Evolutionary conservation across 2,888 invertebrate species (phyloP).

Genomic region (Plagiodera versicolora): DNA sequence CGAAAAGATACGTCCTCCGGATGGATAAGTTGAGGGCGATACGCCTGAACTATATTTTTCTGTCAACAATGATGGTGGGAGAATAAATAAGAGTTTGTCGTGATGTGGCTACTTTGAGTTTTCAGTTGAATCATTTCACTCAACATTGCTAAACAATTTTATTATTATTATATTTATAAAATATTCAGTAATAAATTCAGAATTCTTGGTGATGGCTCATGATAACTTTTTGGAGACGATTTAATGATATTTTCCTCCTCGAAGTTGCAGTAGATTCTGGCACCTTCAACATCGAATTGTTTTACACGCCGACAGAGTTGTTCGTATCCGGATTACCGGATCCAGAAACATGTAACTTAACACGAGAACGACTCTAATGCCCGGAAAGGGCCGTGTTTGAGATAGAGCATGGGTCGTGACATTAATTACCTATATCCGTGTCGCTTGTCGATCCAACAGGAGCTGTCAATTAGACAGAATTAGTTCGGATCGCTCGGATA

Average conservation of each 20-base stretch:
- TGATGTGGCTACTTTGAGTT: too few relatives aligned
- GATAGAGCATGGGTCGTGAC: slow-evolving; percentile 54
- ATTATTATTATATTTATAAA: too few relatives aligned
- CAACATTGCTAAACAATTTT: too few relatives aligned
- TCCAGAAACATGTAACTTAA: slow-evolving; percentile 51
- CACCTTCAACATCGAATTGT: slow-evolving; percentile 11
- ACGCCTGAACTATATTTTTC: neutral
- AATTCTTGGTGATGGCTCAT: too few relatives aligned
- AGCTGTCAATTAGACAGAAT: slow-evolving; percentile 57
- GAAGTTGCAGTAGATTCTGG: too few relatives aligned
- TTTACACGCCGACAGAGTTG: slow-evolving; percentile 13
- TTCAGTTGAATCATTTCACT: too few relatives aligned
- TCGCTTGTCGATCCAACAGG: slow-evolving; percentile 54
- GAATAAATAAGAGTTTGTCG: too few relatives aligned
- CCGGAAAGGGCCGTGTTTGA: slow-evolving; percentile 28
- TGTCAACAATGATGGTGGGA: too few relatives aligned
- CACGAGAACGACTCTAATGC: slow-evolving; percentile 49
- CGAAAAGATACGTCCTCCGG: slow-evolving; percentile 48
- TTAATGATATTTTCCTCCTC: too few relatives aligned
- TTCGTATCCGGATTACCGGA: slow-evolving; percentile 31
- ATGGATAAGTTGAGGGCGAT: slow-evolving; percentile 49
- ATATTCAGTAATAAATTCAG: too few relatives aligned
- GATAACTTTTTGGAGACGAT: too few relatives aligned
- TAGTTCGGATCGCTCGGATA: slow-evolving; percentile 41
- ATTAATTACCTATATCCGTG: slow-evolving; percentile 57